Conservation (phyloP, 2,113 vertebrate species). For the Suricata suricatta region DNA sequence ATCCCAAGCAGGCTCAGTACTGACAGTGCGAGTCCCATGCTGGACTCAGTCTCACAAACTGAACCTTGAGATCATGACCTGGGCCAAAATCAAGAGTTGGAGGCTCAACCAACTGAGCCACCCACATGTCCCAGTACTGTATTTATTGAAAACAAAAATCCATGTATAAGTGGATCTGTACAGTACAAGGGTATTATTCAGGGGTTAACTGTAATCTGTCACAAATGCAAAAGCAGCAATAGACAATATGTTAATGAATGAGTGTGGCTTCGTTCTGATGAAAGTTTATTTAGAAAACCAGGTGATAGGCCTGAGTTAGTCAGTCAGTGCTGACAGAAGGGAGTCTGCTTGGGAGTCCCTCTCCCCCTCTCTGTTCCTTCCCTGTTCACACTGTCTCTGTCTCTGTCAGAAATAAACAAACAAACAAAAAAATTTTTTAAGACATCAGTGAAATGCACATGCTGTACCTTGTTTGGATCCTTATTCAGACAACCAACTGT, state of each 20-base stretch:
- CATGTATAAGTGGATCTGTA: neutral
- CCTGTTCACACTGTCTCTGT: no score
- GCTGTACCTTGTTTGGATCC: neutral
- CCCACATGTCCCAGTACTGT: neutral
- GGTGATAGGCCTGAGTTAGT: neutral
- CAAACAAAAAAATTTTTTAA: neutral
- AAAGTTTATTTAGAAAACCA: slow-evolving; percentile 9
- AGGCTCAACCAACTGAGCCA: no score
- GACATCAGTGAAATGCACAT: neutral
- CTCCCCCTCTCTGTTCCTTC: no score
- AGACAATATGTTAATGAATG: neutral
- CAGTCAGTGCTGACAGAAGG: no score
- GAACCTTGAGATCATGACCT: no score
- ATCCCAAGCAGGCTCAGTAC: no score
- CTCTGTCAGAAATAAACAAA: no score
- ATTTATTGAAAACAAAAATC: neutral
- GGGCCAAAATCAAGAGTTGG: no score
- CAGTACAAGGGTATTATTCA: neutral
- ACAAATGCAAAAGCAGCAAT: neutral
- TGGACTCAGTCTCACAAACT: no score
- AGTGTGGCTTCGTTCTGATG: neutral
- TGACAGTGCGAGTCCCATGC: no score
- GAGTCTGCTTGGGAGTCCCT: no score
- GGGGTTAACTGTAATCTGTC: neutral
- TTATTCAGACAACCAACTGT: neutral